Evolutionary conservation across 2,888 invertebrate species (phyloP), one percentile per base, ranked within the genome.

Genomic region (Lucinisca nassula): DNA sequence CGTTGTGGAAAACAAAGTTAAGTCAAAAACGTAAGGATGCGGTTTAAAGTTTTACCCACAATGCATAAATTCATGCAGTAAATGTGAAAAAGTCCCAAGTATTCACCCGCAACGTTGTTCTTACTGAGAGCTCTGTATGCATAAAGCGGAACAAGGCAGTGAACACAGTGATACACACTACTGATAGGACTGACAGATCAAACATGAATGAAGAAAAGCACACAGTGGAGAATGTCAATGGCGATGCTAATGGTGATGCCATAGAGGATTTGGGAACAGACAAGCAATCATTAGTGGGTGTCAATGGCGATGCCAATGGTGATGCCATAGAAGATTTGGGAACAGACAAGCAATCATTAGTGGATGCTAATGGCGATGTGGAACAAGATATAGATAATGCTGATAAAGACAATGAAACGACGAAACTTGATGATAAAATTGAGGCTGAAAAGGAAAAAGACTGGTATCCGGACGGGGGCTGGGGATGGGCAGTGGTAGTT

Each of bases 381-480:
- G 45, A 45, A 8, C 45, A 45, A 17, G 45, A 45, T 45, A 45
- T 45, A 8, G 45, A 45, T 45, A 17, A 45, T 12, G 17, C 8
- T 45, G 45, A 45, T 12, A 8, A 8, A 61, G 61, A n/a, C 8
- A 8, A 8, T 27, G 61, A n/a, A 10, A 10, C 30, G 10, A 45
- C 45, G 17, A 17, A 45, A n/a, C 8, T 61, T 12, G 61, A 27
- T 8, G 30, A 12, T 8, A n/a, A 61, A 10, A 8, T 10, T 8
- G n/a, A 8, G 8, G 24, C 79, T 17, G 79, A 79, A 27, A 38
- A 45, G 6, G 76, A 75, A 8, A n/a, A n/a, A n/a, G 72, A 78
- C 6, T 89, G 89, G 89, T 38, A 83, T n/a, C 89, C 89, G 0
- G 89, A 89, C 35, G 89, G 89, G 10, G 85, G 89, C 1, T 89